A percentile compares a stretch with the other conserved stretches of the same genome.
Conservation (phyloP, 2,888 invertebrate genomes). For the Mythimna lalbum region DNA sequence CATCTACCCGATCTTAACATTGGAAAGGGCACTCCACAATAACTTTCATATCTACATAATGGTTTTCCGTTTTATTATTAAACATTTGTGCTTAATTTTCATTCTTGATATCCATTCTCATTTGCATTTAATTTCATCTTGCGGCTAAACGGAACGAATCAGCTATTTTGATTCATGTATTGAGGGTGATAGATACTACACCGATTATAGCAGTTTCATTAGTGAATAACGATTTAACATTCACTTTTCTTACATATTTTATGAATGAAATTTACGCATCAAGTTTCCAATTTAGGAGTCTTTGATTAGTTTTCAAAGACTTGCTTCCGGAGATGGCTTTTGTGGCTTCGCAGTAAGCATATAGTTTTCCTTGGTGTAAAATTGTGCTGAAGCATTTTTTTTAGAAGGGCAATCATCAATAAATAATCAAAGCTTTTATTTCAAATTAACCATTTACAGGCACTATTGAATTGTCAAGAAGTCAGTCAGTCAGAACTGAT, state of each 20-base stretch:
- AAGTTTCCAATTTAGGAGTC: slow-evolving; percentile 9
- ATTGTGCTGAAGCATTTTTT: too few species aligned
- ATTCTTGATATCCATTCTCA: slow-evolving; percentile 10
- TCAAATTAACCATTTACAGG: too few species aligned
- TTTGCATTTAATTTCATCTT: slow-evolving; percentile 40
- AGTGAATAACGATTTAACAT: slow-evolving; percentile 13
- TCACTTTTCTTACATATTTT: slow-evolving; percentile 7
- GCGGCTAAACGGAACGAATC: slow-evolving; percentile 42
- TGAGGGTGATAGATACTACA: slow-evolving; percentile 17
- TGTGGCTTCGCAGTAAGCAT: background rate
- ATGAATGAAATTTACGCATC: slow-evolving; percentile 21
- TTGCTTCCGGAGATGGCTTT: background rate
- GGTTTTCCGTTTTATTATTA: background rate
- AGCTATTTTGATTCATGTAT: slow-evolving; percentile 40
- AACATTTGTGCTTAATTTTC: background rate
- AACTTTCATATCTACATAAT: slow-evolving; percentile 7
- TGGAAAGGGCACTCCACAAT: slow-evolving; percentile 1
- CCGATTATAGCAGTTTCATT: slow-evolving; percentile 33
- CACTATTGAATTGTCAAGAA: too few species aligned
- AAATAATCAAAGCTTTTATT: too few species aligned
- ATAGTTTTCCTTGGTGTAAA: background rate
- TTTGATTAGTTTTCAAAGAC: background rate
- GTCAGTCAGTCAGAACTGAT: too few species aligned
- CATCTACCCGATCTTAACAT: background rate
- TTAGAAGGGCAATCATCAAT: too few species aligned